phyloP scores from a whole-genome alignment of 2,888 invertebrate genomes.

The Psylliodes chrysocephalus region DNA sequence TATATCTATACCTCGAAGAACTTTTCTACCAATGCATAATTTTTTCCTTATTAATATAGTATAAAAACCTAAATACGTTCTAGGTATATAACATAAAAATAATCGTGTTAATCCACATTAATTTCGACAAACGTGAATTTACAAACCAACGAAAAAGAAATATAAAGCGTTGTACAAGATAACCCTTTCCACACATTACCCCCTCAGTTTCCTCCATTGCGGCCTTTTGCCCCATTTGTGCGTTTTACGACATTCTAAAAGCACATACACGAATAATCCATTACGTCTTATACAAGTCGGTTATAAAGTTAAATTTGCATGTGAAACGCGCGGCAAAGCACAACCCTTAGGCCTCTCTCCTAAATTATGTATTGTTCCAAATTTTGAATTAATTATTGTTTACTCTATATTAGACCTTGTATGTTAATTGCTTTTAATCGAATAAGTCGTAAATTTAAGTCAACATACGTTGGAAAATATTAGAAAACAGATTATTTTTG shows the following conservation, averaged over 20 bases:
- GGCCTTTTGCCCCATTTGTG: conserved; percentile 24
- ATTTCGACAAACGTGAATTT: background rate
- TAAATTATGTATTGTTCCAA: conserved; percentile 25
- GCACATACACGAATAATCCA: conserved; percentile 38
- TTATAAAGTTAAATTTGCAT: conserved; percentile 39
- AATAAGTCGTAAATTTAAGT: background rate
- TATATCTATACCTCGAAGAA: too few relatives aligned
- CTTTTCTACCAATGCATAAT: too few relatives aligned
- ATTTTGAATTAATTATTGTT: conserved; percentile 11
- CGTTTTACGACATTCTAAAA: conserved; percentile 34
- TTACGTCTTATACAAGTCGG: conserved; percentile 33
- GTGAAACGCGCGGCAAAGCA: conserved; percentile 23
- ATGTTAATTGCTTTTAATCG: conserved; percentile 3
- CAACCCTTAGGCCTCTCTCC: conserved; percentile 20
- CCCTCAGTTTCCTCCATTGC: conserved; percentile 14
- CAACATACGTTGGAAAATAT: background rate
- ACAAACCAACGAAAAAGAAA: background rate
- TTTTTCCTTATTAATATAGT: too few relatives aligned
- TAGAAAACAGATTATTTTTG: too few relatives aligned
- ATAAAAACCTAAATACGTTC: too few relatives aligned
- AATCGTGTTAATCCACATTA: too few relatives aligned
- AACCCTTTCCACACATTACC: conserved; percentile 26
- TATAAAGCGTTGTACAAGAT: conserved; percentile 5
- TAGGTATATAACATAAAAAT: too few relatives aligned
- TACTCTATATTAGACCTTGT: conserved; percentile 1